Evolutionary conservation across 1,140 invertebrate genomes (phyloP).

Genomic region (Tenebrio molitor): DNA sequence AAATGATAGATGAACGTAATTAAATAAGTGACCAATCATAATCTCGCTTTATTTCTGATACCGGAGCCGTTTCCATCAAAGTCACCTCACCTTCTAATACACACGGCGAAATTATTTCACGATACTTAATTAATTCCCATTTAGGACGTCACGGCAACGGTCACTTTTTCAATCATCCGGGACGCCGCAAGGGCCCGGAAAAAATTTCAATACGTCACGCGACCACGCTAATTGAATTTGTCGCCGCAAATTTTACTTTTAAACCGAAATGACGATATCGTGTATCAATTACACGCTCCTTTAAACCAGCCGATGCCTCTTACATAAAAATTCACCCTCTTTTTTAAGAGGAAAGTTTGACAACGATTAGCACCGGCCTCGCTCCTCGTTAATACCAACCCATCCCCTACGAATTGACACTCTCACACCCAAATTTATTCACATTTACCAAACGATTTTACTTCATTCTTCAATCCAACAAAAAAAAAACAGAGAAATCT

Average conservation of each 20-base stretch:
- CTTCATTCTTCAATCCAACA: too few species aligned
- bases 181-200: background rate
- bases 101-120: constrained; percentile 30
- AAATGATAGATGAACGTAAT: constrained; percentile 64
- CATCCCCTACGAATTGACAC: constrained; percentile 50
- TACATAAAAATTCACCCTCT: constrained; percentile 61
- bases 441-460: background rate
- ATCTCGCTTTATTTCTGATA: constrained; percentile 59
- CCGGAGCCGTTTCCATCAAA: constrained; percentile 59
- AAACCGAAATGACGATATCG: constrained; percentile 48
- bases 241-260: constrained; percentile 23
- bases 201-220: background rate
- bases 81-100: constrained; percentile 49
- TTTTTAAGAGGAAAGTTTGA: constrained; percentile 60
- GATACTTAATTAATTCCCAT: constrained; percentile 36
- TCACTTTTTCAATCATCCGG: constrained; percentile 19
- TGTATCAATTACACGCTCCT: constrained; percentile 60
- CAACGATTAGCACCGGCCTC: constrained; percentile 60
- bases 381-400: constrained; percentile 57
- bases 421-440: too few species aligned
- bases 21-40: constrained; percentile 66
- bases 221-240: constrained; percentile 16
- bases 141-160: constrained; percentile 17
- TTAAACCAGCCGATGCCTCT: constrained; percentile 53
- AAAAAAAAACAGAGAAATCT: too few species aligned